phyloP scores from a whole-genome alignment of 1,140 invertebrate species.

The Anthonomus grandis region DNA sequence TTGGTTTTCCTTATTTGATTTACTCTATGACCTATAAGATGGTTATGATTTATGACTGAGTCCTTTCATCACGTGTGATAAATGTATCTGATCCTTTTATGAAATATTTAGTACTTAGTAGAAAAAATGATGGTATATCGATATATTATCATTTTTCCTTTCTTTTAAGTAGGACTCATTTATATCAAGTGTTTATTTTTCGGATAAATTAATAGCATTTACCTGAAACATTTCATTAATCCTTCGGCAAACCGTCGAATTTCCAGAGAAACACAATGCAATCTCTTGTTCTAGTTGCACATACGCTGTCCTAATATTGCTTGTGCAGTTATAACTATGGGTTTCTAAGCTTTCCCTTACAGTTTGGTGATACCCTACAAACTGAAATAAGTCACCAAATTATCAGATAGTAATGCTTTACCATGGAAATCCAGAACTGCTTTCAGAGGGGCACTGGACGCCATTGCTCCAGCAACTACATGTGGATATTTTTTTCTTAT shows the following conservation, averaged over 20 bases:
- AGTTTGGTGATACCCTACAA: slow-evolving; percentile 14
- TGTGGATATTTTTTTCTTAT: slow-evolving; percentile 86
- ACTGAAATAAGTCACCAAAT: not conserved
- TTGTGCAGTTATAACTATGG: slow-evolving; percentile 6
- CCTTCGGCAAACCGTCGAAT: slow-evolving; percentile 5
- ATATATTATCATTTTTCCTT: not conserved
- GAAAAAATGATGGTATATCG: not conserved
- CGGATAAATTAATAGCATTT: not conserved
- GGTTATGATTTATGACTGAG: no score
- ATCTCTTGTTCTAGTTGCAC: slow-evolving; percentile 9
- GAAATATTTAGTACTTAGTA: no score
- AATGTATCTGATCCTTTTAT: no score
- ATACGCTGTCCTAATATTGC: slow-evolving; percentile 12
- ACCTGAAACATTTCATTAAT: slow-evolving; percentile 4
- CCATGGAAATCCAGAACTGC: slow-evolving; percentile 81
- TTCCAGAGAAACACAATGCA: slow-evolving; percentile 6
- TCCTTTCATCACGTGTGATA: no score
- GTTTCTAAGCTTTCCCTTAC: slow-evolving; percentile 6
- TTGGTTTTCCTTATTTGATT: no score
- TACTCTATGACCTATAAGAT: no score
- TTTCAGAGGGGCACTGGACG: slow-evolving; percentile 80
- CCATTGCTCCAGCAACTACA: slow-evolving; percentile 78
- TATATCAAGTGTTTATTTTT: not conserved
- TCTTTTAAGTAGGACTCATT: no score
- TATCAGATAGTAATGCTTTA: slow-evolving; percentile 39